phyloP scores from a whole-genome alignment of 2,113 vertebrate species.

The Seriola dumerili region DNA sequence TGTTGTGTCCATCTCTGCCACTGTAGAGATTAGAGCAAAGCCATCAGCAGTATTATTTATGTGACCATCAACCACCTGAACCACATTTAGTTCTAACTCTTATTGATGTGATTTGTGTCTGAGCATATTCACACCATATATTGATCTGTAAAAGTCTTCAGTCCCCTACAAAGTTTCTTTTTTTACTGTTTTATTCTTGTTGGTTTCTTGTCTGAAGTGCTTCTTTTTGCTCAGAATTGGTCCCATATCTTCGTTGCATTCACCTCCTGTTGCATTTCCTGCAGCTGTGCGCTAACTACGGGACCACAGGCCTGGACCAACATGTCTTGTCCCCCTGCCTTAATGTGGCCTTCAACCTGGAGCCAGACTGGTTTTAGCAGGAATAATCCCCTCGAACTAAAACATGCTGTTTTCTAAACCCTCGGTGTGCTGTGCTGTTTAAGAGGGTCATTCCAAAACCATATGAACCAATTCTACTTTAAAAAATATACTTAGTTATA shows the following conservation, averaged over 20 bases:
- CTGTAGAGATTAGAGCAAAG: constrained; percentile 10
- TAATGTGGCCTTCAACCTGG: constrained; percentile 69
- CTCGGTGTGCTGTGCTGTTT: background rate
- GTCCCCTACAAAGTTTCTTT: background rate
- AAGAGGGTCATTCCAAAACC: background rate
- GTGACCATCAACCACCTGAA: constrained; percentile 13
- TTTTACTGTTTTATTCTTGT: background rate
- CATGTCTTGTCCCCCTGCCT: constrained; percentile 36
- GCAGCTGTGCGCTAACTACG: constrained; percentile 14
- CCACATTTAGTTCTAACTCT: background rate
- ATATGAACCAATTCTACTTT: background rate
- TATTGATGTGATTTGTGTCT: constrained; percentile 26
- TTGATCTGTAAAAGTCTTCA: background rate
- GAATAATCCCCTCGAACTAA: constrained; percentile 12
- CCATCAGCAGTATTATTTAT: constrained; percentile 37
- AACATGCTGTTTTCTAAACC: constrained; percentile 18
- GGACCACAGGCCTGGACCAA: constrained; percentile 44
- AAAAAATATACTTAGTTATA: background rate
- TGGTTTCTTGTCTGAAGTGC: constrained; percentile 12
- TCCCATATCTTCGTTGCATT: constrained; percentile 22
- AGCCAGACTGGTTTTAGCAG: constrained; percentile 43
- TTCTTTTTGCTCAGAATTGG: constrained; percentile 15
- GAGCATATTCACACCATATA: background rate
- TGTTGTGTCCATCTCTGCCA: constrained; percentile 6
- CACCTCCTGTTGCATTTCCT: constrained; percentile 1